Conservation (phyloP, 2,113 vertebrate species). For the Drymodes brunneopygia region DNA sequence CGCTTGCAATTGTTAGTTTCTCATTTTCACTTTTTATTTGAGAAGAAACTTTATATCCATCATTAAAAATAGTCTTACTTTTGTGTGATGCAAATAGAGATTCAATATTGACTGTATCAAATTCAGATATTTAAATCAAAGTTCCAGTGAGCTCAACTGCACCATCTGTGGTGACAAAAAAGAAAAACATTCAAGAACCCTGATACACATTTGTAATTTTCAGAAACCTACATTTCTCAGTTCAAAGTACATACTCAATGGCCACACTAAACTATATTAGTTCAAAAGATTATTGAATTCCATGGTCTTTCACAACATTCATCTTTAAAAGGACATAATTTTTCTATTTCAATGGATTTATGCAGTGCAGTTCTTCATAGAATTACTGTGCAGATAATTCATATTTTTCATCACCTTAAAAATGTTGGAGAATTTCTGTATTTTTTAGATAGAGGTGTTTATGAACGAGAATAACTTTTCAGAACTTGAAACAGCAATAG, state of each 20-base stretch:
- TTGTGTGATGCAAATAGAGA: not conserved
- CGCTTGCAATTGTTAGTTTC: not conserved
- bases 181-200: conserved; percentile 10
- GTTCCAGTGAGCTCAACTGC: not conserved
- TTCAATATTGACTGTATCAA: conserved; percentile 19
- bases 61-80: not conserved
- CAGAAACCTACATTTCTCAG: not conserved
- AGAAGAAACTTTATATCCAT: not conserved
- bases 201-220: conserved; percentile 1
- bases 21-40: not conserved
- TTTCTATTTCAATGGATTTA: not conserved
- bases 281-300: not conserved
- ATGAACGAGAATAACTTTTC: not conserved
- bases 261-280: not conserved
- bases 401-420: not conserved
- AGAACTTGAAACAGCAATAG: not conserved
- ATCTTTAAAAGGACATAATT: not conserved
- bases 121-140: conserved; percentile 11
- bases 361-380: not conserved
- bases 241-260: not conserved
- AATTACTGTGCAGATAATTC: not conserved
- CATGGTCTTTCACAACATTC: not conserved
- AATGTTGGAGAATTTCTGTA: not conserved
- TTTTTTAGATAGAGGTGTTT: not conserved
- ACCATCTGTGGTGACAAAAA: conserved; percentile 49